These are phyloP conservation scores for Hylia prasina DNA, from an alignment of 2,113 vertebrate species.

Conservation along the genomic window DNA sequence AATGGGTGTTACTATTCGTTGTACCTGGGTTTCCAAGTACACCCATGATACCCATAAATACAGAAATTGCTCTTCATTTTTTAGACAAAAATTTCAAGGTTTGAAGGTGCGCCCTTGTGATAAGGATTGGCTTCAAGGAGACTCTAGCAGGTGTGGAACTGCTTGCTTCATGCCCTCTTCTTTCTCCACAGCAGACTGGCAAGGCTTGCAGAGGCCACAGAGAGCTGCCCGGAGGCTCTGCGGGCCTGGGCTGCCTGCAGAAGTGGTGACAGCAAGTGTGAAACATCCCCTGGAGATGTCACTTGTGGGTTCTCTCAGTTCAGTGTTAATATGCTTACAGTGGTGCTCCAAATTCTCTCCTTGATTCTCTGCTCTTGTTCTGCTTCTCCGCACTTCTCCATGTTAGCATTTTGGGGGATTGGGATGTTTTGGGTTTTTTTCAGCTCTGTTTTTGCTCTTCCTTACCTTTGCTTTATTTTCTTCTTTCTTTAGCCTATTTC, in stretches of 20 bases:
- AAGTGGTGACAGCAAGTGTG: neutral
- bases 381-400: neutral
- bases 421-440: neutral
- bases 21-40: neutral
- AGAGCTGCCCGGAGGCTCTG: fast-evolving
- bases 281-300: neutral
- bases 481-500: neutral
- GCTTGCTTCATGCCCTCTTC: neutral
- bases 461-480: neutral
- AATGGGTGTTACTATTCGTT: neutral
- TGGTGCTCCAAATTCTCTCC: neutral
- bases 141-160: neutral
- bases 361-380: neutral
- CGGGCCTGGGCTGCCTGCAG: fast-evolving
- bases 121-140: neutral
- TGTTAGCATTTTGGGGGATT: neutral
- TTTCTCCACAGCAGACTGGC: neutral
- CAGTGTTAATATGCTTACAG: neutral
- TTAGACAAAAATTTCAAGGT: neutral
- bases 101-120: neutral
- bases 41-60: neutral
- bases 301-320: neutral
- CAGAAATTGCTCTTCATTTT: neutral
- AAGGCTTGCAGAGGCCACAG: neutral
- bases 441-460: neutral